These are phyloP conservation scores for Xestobium rufovillosum DNA, from an alignment of 2,888 invertebrate species.

Conservation along the genomic window DNA sequence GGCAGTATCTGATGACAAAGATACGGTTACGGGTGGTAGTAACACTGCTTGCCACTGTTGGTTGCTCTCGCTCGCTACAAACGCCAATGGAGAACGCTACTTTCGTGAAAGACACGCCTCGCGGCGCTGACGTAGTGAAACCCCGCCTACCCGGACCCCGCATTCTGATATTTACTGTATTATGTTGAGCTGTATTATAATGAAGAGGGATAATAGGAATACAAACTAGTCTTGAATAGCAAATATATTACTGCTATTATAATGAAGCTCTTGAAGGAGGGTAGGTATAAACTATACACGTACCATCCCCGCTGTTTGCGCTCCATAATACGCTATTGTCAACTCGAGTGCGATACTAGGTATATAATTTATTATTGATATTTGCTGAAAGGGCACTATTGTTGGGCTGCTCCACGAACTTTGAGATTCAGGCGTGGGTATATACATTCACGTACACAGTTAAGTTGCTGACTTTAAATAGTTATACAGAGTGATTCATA, in stretches of 20 bases:
- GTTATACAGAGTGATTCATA: neutral
- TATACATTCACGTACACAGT: conserved; percentile 2
- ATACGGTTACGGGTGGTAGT: conserved; percentile 35
- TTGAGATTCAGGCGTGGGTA: conserved; percentile 4
- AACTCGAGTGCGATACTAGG: conserved; percentile 31
- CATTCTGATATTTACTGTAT: conserved; percentile 39
- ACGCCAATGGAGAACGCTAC: conserved; percentile 31
- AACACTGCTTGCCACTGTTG: conserved; percentile 39
- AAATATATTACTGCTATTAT: conserved; percentile 33
- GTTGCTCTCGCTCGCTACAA: conserved; percentile 38
- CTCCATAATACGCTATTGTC: conserved; percentile 28
- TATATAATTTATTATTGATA: conserved; percentile 25
- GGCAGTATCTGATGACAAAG: conserved; percentile 31
- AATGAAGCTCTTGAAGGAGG: conserved; percentile 22
- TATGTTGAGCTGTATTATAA: conserved; percentile 37
- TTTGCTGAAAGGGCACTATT: conserved; percentile 5
- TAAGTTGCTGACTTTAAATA: neutral
- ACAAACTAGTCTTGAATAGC: conserved; percentile 42
- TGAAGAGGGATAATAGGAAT: conserved; percentile 39
- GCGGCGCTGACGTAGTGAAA: conserved; percentile 22
- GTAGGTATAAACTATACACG: conserved; percentile 23
- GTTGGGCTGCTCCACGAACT: conserved; percentile 2
- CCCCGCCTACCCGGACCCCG: conserved; percentile 24
- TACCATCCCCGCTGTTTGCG: conserved; percentile 7
- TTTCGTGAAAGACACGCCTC: conserved; percentile 24